These are phyloP conservation scores for Saxidomus purpurata DNA, from an alignment of 1,140 invertebrate species.

Conservation along the genomic window DNA sequence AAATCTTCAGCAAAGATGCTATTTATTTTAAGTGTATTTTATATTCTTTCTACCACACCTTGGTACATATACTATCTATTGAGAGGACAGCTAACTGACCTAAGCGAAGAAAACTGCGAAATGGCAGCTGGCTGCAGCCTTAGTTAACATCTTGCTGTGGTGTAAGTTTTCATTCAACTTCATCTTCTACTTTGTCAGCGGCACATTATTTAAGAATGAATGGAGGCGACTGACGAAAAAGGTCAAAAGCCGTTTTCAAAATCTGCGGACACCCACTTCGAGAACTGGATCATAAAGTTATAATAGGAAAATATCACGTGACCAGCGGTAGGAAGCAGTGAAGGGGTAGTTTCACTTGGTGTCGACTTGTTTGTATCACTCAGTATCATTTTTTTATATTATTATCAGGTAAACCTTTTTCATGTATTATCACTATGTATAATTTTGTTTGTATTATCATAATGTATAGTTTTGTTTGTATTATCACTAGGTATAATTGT, in stretches of 20 bases:
- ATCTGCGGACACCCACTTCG: too few relatives aligned
- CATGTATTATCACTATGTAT: too few relatives aligned
- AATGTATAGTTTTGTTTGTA: too few relatives aligned
- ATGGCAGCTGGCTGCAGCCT: neutral
- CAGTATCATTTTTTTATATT: too few relatives aligned
- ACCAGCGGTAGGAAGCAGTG: too few relatives aligned
- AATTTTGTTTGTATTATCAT: too few relatives aligned
- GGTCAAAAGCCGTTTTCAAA: neutral
- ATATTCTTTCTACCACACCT: neutral
- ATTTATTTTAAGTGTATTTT: neutral
- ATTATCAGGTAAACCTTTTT: too few relatives aligned
- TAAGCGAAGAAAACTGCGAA: neutral
- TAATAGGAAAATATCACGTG: too few relatives aligned
- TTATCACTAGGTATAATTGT: too few relatives aligned
- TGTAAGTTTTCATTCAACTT: slow-evolving; percentile 33
- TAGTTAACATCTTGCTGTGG: neutral
- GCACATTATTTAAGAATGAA: neutral
- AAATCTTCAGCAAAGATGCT: neutral
- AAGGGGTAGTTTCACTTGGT: too few relatives aligned
- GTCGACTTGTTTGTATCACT: too few relatives aligned
- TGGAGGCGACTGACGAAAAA: neutral
- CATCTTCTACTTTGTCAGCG: slow-evolving; percentile 1
- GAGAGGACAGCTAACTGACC: neutral
- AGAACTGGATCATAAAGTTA: too few relatives aligned
- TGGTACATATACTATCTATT: neutral